Evolutionary conservation across 2,113 vertebrate species (phyloP).

Genomic region (Glaucomys volans): DNA sequence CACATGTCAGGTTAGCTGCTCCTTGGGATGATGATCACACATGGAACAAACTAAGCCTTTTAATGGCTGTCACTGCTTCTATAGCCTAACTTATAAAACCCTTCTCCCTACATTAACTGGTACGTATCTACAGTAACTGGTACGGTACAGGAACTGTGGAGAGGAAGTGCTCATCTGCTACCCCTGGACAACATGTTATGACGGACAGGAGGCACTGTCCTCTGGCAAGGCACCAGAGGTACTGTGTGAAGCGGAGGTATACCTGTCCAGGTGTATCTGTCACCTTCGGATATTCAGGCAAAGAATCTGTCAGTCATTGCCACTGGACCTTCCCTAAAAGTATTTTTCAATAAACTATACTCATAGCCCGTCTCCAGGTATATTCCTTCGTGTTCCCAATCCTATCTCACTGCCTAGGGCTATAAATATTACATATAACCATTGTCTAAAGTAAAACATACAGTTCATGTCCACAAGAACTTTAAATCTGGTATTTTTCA

Average conservation of each 20-base stretch:
- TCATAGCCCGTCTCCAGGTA: neutral
- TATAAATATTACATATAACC: neutral
- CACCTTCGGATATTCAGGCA: no score
- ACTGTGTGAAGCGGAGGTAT: neutral
- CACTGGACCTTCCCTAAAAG: neutral
- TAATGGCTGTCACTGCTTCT: neutral
- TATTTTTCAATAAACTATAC: neutral
- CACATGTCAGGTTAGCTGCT: neutral
- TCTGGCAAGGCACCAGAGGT: neutral
- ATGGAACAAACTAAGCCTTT: neutral
- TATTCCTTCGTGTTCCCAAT: neutral
- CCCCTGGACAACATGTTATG: neutral
- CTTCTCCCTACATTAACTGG: neutral
- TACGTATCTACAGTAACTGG: neutral
- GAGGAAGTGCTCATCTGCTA: neutral
- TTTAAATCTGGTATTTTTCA: slow-evolving; percentile 1
- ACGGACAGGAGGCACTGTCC: neutral
- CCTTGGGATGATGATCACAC: neutral
- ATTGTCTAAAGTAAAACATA: slow-evolving; percentile 10
- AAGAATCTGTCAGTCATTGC: no score
- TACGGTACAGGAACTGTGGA: neutral
- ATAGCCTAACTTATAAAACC: neutral
- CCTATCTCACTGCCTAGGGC: neutral
- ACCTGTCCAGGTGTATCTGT: no score
- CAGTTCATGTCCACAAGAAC: neutral